Percentiles rank a stretch among this genome's conserved stretches.
Evolutionary conservation across 1,140 invertebrate species (phyloP).

Genomic region (Ceratosolen solmsi): DNA sequence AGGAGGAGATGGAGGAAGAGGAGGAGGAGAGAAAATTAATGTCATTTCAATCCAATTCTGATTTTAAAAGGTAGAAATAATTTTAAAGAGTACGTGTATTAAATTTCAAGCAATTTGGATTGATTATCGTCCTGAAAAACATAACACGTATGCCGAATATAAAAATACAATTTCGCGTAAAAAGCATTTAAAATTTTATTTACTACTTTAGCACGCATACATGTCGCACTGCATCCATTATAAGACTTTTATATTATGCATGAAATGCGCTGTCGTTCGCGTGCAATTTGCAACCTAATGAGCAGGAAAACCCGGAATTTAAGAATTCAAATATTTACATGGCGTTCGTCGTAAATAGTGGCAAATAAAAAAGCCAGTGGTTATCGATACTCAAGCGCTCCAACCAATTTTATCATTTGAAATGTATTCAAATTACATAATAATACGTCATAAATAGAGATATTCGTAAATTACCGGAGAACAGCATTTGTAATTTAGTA

Average conservation of each 20-base stretch:
- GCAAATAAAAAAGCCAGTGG: neutral
- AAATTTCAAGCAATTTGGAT: neutral
- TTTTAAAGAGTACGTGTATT: too few relatives aligned
- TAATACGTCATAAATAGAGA: neutral
- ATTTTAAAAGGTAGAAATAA: neutral
- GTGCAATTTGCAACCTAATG: neutral
- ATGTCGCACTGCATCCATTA: neutral
- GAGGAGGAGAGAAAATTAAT: too few relatives aligned
- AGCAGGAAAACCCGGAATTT: neutral
- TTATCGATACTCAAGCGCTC: neutral
- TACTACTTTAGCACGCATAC: neutral
- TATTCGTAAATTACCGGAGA: neutral
- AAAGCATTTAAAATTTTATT: conserved; percentile 3
- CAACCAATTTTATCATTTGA: neutral
- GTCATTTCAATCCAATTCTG: too few relatives aligned
- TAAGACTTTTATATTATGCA: neutral
- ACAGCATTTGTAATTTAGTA: too few relatives aligned
- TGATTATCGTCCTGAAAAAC: neutral
- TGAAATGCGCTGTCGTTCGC: neutral
- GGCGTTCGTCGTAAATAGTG: neutral
- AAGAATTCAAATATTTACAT: neutral
- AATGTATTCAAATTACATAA: neutral
- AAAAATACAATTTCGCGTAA: neutral
- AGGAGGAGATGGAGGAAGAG: too few relatives aligned
- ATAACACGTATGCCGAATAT: neutral